Evolutionary conservation across 2,888 invertebrate genomes (phyloP).

Genomic region (Parasteatoda lunata): DNA sequence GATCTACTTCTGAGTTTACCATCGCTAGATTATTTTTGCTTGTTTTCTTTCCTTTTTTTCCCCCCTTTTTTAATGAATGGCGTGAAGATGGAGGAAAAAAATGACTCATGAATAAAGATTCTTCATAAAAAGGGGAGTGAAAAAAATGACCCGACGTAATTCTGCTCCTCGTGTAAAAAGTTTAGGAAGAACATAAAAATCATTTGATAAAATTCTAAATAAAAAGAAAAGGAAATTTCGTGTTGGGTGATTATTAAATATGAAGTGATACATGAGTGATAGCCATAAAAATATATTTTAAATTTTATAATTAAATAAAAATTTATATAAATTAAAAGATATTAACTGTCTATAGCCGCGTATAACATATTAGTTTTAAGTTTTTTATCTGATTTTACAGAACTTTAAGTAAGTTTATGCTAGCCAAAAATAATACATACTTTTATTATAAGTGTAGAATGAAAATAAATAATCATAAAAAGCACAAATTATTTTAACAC

Average conservation of each 20-base stretch:
- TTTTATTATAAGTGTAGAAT: too few species aligned
- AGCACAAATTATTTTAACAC: too few species aligned
- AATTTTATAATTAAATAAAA: too few species aligned
- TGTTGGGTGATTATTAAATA: background rate
- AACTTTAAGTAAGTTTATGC: too few species aligned
- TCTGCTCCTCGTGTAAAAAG: constrained; percentile 26
- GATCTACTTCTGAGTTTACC: constrained; percentile 3
- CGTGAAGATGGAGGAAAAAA: constrained; percentile 16
- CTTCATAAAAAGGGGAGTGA: constrained; percentile 20
- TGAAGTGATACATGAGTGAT: too few species aligned
- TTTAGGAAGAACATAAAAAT: constrained; percentile 25
- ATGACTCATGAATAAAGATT: constrained; percentile 52
- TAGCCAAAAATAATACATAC: too few species aligned
- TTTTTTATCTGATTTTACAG: too few species aligned
- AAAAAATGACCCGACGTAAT: constrained; percentile 4
- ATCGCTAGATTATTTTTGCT: constrained; percentile 7
- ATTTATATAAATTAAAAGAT: too few species aligned
- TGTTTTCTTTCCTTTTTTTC: constrained; percentile 29
- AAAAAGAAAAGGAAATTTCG: constrained; percentile 18
- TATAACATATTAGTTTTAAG: too few species aligned
- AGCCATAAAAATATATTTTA: too few species aligned
- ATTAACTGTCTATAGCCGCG: too few species aligned
- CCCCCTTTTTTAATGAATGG: constrained; percentile 18
- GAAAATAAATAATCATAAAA: too few species aligned
- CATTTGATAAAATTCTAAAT: background rate